Conservation (phyloP, 2,888 invertebrate species). For the Masnerella sp. region DNA sequence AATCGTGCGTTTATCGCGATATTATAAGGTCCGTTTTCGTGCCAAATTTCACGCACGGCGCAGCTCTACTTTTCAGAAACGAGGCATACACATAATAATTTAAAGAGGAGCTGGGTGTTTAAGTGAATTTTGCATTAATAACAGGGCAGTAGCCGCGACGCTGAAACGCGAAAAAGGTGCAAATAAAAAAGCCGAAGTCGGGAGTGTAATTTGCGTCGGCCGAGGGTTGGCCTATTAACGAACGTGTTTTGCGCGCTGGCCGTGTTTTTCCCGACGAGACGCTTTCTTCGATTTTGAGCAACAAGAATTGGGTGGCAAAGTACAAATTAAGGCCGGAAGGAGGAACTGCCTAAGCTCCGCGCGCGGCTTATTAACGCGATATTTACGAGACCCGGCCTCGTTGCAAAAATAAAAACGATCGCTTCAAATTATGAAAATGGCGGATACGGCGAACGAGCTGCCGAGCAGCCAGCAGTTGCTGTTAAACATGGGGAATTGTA, state of each 20-base stretch:
- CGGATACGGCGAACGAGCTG: conserved; percentile 59
- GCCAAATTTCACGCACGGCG: conserved; percentile 45
- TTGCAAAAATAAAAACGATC: conserved; percentile 62
- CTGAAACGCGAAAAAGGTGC: conserved; percentile 18
- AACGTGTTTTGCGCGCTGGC: conserved; percentile 43
- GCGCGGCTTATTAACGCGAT: conserved; percentile 66
- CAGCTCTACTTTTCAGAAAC: conserved; percentile 39
- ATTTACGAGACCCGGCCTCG: conserved; percentile 65
- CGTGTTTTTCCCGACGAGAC: conserved; percentile 40
- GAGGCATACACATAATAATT: conserved; percentile 38
- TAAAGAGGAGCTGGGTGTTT: conserved; percentile 37
- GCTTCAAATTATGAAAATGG: conserved; percentile 68
- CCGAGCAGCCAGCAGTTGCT: conserved; percentile 62
- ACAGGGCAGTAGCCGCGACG: conserved; percentile 51
- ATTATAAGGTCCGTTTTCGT: conserved; percentile 32
- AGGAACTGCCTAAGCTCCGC: conserved; percentile 60
- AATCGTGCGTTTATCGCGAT: conserved; percentile 19
- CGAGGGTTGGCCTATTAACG: conserved; percentile 52
- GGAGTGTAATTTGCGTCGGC: conserved; percentile 45
- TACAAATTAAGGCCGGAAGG: conserved; percentile 61
- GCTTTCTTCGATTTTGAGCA: conserved; percentile 54
- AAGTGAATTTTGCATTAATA: conserved; percentile 62
- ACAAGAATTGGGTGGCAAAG: conserved; percentile 56
- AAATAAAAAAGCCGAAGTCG: conserved; percentile 31
- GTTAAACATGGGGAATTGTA: conserved; percentile 67